These are phyloP conservation scores for Suricata suricatta DNA, from an alignment of 2,113 vertebrate genomes.

Conservation along the genomic window DNA sequence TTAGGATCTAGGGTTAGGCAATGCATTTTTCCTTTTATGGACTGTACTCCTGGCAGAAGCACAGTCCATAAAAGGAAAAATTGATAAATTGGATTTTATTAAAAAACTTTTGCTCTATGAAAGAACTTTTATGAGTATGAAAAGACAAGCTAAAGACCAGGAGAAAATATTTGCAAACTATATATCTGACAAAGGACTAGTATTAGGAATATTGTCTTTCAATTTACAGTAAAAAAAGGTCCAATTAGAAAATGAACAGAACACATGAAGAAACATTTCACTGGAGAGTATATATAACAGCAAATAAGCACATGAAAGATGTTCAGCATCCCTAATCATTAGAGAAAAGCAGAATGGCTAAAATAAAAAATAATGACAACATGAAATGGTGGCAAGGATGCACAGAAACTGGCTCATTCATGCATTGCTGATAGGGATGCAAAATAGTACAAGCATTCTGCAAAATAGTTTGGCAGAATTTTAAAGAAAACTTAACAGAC, in stretches of 20 bases:
- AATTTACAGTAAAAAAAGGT: neutral
- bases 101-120: neutral
- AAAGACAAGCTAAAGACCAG: neutral
- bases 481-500: neutral
- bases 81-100: neutral
- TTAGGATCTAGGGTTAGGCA: neutral
- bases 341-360: neutral
- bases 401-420: neutral
- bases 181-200: neutral
- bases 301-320: neutral
- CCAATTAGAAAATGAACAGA: neutral
- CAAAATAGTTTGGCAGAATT: slow-evolving; percentile 33
- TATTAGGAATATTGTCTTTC: neutral
- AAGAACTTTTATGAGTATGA: neutral
- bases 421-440: neutral
- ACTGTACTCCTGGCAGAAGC: neutral
- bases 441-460: neutral
- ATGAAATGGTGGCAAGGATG: neutral
- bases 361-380: neutral
- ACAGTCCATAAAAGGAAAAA: neutral
- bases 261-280: neutral
- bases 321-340: neutral
- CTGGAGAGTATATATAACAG: neutral
- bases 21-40: neutral
- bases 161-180: neutral